Evolutionary conservation across 1,140 invertebrate species (phyloP).

Genomic region (Lepidostoma basale): DNA sequence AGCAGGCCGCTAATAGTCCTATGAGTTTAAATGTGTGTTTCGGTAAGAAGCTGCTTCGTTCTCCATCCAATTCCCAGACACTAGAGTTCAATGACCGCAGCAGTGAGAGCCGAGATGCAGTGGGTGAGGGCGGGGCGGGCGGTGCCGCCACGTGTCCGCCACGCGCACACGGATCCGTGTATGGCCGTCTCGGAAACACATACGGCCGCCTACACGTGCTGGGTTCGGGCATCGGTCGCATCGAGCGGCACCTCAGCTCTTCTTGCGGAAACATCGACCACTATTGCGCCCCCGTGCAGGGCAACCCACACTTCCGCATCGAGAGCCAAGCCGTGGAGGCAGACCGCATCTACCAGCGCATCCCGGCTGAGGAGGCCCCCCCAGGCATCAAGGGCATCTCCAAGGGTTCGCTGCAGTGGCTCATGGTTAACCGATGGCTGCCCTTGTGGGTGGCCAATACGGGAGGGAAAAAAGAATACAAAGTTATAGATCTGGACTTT

Average conservation of each 20-base stretch:
- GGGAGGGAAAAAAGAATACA: slow-evolving; percentile 58
- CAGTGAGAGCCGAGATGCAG: slow-evolving; percentile 25
- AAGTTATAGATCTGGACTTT: slow-evolving; percentile 64
- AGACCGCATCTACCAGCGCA: background rate
- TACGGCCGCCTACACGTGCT: slow-evolving; percentile 62
- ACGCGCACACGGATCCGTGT: slow-evolving; percentile 43
- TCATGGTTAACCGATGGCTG: slow-evolving; percentile 64
- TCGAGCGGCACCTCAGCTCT: slow-evolving; percentile 62
- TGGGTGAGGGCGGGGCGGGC: background rate
- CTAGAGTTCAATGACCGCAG: slow-evolving; percentile 46
- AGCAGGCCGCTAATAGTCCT: slow-evolving; percentile 22
- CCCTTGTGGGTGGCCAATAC: slow-evolving; percentile 64
- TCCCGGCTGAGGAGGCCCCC: slow-evolving; percentile 38
- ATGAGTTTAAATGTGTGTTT: slow-evolving; percentile 44
- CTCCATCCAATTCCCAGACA: slow-evolving; percentile 44
- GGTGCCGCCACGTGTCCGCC: slow-evolving; percentile 9
- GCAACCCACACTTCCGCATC: slow-evolving; percentile 40
- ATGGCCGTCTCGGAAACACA: slow-evolving; percentile 55
- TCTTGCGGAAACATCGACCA: slow-evolving; percentile 66
- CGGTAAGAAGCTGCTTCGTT: slow-evolving; percentile 38
- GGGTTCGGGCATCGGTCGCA: slow-evolving; percentile 63
- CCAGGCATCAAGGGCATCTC: slow-evolving; percentile 58
- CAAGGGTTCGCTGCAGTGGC: slow-evolving; percentile 64
- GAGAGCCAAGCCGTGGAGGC: slow-evolving; percentile 44
- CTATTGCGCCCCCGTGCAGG: slow-evolving; percentile 49